Conservation (phyloP, 2,113 vertebrate species). For the Bucco capensis region DNA sequence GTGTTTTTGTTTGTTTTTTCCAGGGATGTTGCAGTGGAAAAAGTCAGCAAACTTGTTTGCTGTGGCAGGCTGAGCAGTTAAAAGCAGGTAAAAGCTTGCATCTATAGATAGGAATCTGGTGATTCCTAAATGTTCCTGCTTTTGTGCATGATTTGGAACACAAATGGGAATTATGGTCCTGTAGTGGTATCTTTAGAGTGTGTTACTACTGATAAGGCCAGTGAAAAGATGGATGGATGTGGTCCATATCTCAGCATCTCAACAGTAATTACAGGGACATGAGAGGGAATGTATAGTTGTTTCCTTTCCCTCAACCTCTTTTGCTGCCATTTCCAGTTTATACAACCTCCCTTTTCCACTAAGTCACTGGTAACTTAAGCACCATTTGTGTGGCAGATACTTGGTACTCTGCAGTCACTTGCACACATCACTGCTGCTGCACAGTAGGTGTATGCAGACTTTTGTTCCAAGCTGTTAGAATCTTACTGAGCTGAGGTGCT, state of each 20-base stretch:
- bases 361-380: neutral
- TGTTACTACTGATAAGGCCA: neutral
- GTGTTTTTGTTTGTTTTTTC: no score
- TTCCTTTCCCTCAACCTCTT: neutral
- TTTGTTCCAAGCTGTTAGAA: neutral
- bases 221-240: neutral
- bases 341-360: neutral
- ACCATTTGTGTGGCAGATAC: neutral
- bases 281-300: neutral
- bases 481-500: neutral
- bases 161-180: neutral
- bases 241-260: neutral
- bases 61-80: neutral
- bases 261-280: neutral
- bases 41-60: neutral
- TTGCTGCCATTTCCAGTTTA: neutral
- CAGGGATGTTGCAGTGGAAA: neutral
- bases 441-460: neutral
- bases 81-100: neutral
- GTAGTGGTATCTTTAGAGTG: neutral
- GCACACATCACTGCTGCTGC: neutral
- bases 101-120: neutral
- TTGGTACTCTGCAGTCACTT: neutral
- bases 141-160: neutral
- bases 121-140: neutral